Evolutionary conservation across 2,113 vertebrate species (phyloP), one percentile per base, ranked within the genome.

Genomic region (Peromyscus californicus): DNA sequence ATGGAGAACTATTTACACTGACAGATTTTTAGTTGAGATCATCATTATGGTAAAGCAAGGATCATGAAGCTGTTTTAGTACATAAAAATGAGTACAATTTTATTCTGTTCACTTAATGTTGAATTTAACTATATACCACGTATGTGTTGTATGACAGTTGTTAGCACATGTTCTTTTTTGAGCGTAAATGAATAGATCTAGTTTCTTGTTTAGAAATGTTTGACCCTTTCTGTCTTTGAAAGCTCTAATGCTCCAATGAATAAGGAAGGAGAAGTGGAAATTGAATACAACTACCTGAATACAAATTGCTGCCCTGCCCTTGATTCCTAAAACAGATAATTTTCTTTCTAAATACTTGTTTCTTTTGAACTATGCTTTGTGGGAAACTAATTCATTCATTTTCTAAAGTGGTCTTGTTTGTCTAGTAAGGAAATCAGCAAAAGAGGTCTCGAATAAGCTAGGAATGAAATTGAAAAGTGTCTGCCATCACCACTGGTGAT

Each of bases 371-470:
- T 89, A 51, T n/a, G 84, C 69, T 95, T 97, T 87, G 86, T 54
- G 57, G 83, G 89, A 94, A 96, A 96, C 69, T 96, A 96, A 97
- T 93, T 95, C 97, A 96, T 96, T 97, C 82, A 94, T 65, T 96
- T 95, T 95, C 51, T 85, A 94, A 97, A 97, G 96, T 98, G 92
- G 91, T 57, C 91, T 97, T 97, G 89, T 95, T 98, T 96, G 94
- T 95, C 94, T 97, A 95, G 78, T 91, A 96, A 98, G 95, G 78
- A 97, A 97, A 96, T 98, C 96, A 95, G 85, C 89, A 97, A 97
- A 97, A 97, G 96, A 22, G 91, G 96, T 97, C 97, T 97, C 63
- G 67, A 94, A 94, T 75, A 97, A 91, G 45, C 90, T 83, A 90
- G 85, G 90, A 96, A 48, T 97, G 97, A 93, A 96, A 97, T 90